Conservation (phyloP, 2,888 invertebrate species). For the Gerris lacustris region DNA sequence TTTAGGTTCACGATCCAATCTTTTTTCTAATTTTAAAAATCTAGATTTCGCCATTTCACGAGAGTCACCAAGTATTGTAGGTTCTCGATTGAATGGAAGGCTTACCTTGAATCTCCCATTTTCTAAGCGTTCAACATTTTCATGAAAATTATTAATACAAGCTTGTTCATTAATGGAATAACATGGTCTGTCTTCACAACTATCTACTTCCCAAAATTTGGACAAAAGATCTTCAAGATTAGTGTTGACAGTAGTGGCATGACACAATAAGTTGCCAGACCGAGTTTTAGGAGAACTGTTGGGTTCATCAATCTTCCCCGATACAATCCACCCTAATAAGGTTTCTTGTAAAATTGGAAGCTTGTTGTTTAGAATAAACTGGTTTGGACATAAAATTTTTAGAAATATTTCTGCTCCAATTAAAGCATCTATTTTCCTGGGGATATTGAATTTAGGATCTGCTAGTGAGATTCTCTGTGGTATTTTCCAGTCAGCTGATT, state of each 20-base stretch:
- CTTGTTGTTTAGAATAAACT: neutral
- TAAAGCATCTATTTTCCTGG: neutral
- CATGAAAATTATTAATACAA: neutral
- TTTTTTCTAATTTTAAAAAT: slow-evolving; percentile 10
- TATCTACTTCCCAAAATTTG: slow-evolving; percentile 13
- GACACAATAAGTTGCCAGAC: neutral
- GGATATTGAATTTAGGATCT: slow-evolving; percentile 7
- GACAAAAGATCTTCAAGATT: neutral
- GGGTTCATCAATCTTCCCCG: slow-evolving; percentile 5
- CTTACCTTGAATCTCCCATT: slow-evolving; percentile 8
- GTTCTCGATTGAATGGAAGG: slow-evolving; percentile 9
- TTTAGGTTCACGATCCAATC: neutral
- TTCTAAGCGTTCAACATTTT: neutral
- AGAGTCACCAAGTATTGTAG: slow-evolving; percentile 8
- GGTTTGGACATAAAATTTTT: neutral
- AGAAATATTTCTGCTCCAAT: slow-evolving; percentile 13
- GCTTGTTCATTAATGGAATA: slow-evolving; percentile 7
- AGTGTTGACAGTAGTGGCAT: neutral
- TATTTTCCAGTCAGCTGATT: slow-evolving; percentile 10
- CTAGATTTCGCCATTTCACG: neutral
- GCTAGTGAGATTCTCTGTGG: slow-evolving; percentile 6
- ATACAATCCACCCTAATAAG: slow-evolving; percentile 12
- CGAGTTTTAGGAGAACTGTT: neutral
- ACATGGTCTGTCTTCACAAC: neutral
- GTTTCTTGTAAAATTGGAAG: neutral